Evolutionary conservation across 2,888 invertebrate genomes (phyloP), one percentile per base, ranked within the genome.

Genomic region (Megastigmus dorsalis): DNA sequence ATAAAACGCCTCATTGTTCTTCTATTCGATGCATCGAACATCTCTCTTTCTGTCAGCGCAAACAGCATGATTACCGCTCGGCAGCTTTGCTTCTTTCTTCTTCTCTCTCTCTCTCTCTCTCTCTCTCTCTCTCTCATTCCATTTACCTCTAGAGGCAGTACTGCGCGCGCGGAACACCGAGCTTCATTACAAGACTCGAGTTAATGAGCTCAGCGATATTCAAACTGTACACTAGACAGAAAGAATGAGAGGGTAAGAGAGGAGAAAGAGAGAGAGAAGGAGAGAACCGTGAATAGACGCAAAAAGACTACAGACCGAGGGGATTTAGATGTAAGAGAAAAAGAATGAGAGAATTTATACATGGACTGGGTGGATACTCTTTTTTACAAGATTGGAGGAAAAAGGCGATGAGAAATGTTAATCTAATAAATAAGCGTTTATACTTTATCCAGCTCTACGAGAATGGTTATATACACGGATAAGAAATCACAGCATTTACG

Each of bases 51-150:
- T 23, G 43, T 36, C 45, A 18, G 59, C n/a, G n/a, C 41, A 60
- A 70, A 73, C 73, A 76, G 70, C 57, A 57, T 74, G 77, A 76
- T 78, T 78, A 75, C 71, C 67, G 50, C 54, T 69, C 20, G 13
- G 59, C 36, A 57, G 30, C 13, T n/a, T 28, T 23, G 13, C 63
- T 23, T 45, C 74, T 72, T 62, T 76, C 69, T 65, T 72, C 76
- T 54, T 68, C 9, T 55, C 18, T 30, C 20, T 45, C 74, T 72
- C 65, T 76, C 69, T 65, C 69, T 77, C 59, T 68, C 9, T 55
- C 18, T 30, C 20, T 38, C 4, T 26, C 23, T 26, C 41, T 41
- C 33, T 30, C 20, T 33, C 30, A 41, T 48, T 52, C 38, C 18
- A 38, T 43, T 60, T 28, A 18, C 50, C 36, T 45, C n/a, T n/a